Base-by-base conservation (phyloP, 2,113 vertebrate genomes). In the Apteryx owenii region DNA sequence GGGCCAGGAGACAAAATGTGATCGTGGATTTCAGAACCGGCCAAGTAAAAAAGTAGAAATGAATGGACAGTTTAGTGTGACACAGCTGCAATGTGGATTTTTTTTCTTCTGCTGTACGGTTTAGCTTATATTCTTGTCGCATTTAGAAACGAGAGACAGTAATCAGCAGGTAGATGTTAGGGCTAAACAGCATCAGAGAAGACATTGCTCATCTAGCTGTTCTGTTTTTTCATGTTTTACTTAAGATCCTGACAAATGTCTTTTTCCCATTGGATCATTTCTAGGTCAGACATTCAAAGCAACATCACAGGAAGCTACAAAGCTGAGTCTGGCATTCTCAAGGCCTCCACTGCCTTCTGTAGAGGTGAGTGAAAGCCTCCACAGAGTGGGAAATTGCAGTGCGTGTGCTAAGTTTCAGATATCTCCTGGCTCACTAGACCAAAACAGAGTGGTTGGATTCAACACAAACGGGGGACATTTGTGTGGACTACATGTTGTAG, bases 281-380 rank as follows among this genome's bases (percentile, higher is more conserved):
- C 10, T 95, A 99, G 99, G 95, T 90, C 98, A 99, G 89, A 97
- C 99, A 3, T 99, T 98, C 48, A 98, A 98, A 87, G 90, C 93
- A 1, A 97, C 98, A 1, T 99, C 99, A 3, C 98, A 98, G 81
- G 99, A 99, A 97, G 99, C 99, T 84, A 99, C 99, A 4, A 98
- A 99, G 92, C 98, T 99, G 91, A 99, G 99, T 38, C 88, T 99
- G 78, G 98, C 98, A 16, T 99, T 99, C 95, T 98, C 98, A 42
- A 97, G 98, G 75, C 96, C 98, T 5, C 99, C 99, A 0, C 69
- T 96, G 90, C 98, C 99, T 1, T 98, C 99, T 58, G 95, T 97
- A 38, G 98, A 99, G 98, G 99, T 99, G 94, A 77, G 98, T 80
- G 33, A 48, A 38, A 82, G 20, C 25, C 42, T 61, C 2, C 6